Percentiles rank a stretch among this genome's conserved stretches.
phyloP scores from a whole-genome alignment of 2,797 vertebrate genomes.

The Cossypha dichroa region DNA sequence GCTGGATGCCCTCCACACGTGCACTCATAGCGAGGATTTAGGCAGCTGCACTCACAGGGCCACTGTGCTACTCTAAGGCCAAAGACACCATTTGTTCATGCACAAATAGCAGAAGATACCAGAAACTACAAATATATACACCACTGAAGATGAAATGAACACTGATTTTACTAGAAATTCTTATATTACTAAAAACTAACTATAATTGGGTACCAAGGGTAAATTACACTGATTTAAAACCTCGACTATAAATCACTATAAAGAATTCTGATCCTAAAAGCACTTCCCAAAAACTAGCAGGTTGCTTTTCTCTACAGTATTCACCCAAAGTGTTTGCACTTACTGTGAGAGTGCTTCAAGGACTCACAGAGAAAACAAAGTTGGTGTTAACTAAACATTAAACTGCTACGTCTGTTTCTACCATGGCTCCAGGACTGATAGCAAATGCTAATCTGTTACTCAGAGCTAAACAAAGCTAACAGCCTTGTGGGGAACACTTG shows the following conservation, averaged over 20 bases:
- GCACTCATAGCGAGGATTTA: fast-evolving
- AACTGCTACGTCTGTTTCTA: neutral
- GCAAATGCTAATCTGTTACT: neutral
- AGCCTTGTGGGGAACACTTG: neutral
- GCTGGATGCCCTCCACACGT: neutral
- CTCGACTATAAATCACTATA: neutral
- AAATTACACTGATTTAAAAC: neutral
- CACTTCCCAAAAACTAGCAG: neutral
- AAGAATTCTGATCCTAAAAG: neutral
- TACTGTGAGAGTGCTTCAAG: neutral
- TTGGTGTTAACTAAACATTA: neutral
- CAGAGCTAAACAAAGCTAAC: neutral
- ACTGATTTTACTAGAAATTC: neutral
- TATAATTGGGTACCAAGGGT: neutral
- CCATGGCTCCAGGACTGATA: neutral
- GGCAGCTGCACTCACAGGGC: neutral
- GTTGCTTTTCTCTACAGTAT: neutral
- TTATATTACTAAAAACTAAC: neutral
- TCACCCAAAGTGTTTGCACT: neutral
- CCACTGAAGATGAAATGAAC: neutral
- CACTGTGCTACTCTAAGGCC: neutral
- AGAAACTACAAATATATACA: neutral
- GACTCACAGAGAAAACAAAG: neutral
- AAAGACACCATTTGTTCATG: neutral
- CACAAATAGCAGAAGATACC: neutral